Evolutionary conservation across 1,140 invertebrate species (phyloP), one percentile per base, ranked within the genome.

Genomic region (Polypedilum vanderplanki): DNA sequence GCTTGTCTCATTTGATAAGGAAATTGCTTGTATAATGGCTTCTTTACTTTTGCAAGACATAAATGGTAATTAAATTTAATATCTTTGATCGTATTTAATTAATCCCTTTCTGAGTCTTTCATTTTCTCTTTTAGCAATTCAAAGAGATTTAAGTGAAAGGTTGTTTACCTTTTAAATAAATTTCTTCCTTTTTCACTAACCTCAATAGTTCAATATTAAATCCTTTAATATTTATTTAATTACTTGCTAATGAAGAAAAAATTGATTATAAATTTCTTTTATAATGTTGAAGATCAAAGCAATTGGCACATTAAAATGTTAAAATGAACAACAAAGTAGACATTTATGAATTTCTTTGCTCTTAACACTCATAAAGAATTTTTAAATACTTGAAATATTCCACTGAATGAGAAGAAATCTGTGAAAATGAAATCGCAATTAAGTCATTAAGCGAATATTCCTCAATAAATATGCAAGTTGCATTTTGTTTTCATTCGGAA

Each of bases 351-450:
- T 33, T 5, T 33, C 5, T n/a, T n/a, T n/a, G n/a, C n/a, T 33
- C 24, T 33, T 5, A 33, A 33, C 2, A 5, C 5, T 33, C 5
- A 33, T 33, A 33, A 33, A 33, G 24, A 33, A 33, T 17, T 57
- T 57, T 3, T 15, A 12, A 57, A 57, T 12, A 57, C 46, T 57
- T 57, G 46, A 57, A 57, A 57, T 15, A 57, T 57, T 57, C 46
- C 8, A 8, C 3, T 12, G 46, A 57, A 3, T 70, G 17, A 17
- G 46, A 17, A n/a, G 10, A 17, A 70, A 70, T n/a, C 18, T 18
- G 65, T 22, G 65, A 70, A 70, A 70, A 18, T 70, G 65, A 70
- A 70, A 70, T 70, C 18, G 65, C 65, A 70, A 70, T 70, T 70
- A 70, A 70, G 65, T 70, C 65, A 70, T 70, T 70, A 70, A 70